phyloP scores from a whole-genome alignment of 2,888 invertebrate species.

The Coecobrya sp. region DNA sequence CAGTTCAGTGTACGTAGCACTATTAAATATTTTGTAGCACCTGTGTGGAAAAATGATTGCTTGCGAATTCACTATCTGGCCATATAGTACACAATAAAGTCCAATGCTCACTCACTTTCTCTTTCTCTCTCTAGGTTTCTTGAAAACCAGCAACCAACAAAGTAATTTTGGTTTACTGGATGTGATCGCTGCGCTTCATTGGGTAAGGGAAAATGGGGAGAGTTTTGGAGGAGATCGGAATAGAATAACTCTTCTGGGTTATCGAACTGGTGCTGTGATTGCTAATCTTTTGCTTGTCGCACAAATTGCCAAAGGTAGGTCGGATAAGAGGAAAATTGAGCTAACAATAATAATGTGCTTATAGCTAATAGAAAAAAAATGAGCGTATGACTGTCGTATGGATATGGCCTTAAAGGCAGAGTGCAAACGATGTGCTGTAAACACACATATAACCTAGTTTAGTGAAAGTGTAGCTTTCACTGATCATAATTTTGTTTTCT shows the following conservation, averaged over 20 bases:
- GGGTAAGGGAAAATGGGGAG: slow-evolving; percentile 98
- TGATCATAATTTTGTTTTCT: slow-evolving; percentile 18
- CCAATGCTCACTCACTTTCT: background rate
- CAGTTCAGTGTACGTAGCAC: background rate
- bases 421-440: no score
- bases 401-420: no score
- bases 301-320: slow-evolving; percentile 96
- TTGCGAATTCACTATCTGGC: slow-evolving; percentile 49
- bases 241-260: slow-evolving; percentile 97
- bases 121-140: slow-evolving; percentile 91
- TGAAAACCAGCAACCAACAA: slow-evolving; percentile 96
- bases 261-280: slow-evolving; percentile 98
- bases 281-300: slow-evolving; percentile 98
- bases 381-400: background rate
- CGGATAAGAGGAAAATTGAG: background rate
- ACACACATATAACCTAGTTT: no score
- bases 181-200: slow-evolving; percentile 97
- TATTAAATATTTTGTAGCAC: slow-evolving; percentile 66
- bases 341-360: background rate
- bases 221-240: slow-evolving; percentile 98
- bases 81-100: slow-evolving; percentile 33
- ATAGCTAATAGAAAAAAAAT: background rate
- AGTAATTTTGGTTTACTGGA: slow-evolving; percentile 98
- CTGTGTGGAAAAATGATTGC: slow-evolving; percentile 62
- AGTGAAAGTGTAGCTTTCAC: no score